phyloP scores from a whole-genome alignment of 1,140 invertebrate species.

The Nylanderia fulva region DNA sequence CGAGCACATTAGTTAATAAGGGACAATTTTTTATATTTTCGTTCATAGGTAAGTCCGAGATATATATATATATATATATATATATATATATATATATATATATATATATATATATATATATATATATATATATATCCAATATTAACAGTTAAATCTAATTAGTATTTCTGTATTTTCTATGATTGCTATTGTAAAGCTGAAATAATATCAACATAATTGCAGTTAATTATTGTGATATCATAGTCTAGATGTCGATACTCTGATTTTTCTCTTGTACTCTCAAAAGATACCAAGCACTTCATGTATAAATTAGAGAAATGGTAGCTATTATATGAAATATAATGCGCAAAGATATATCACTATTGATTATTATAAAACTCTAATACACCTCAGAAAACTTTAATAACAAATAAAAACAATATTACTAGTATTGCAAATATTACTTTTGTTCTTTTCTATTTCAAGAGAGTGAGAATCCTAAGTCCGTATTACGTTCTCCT shows the following conservation, averaged over 20 bases:
- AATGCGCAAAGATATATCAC: conserved; percentile 71
- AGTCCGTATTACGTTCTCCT: neutral
- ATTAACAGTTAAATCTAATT: conserved; percentile 47
- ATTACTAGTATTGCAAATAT: conserved; percentile 63
- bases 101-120: too few relatives aligned
- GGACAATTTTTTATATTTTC: conserved; percentile 81
- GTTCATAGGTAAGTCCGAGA: conserved; percentile 72
- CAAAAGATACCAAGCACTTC: conserved; percentile 72
- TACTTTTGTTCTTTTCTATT: conserved; percentile 21
- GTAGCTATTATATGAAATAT: conserved; percentile 68
- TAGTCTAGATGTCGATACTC: conserved; percentile 77
- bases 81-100: too few relatives aligned
- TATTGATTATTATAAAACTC: conserved; percentile 66
- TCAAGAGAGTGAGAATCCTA: conserved; percentile 9
- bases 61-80: too few relatives aligned
- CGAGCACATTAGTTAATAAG: conserved; percentile 79
- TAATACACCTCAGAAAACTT: conserved; percentile 63
- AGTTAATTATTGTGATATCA: conserved; percentile 66
- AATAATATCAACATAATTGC: conserved; percentile 52
- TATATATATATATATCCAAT: conserved; percentile 62
- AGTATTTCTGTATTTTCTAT: conserved; percentile 62
- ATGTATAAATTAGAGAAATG: conserved; percentile 70
- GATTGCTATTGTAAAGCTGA: conserved; percentile 55
- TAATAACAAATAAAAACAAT: conserved; percentile 66
- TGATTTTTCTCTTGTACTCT: conserved; percentile 77